A percentile compares a stretch with the other conserved stretches of the same genome.
These are phyloP conservation scores for Florisuga fusca DNA, from an alignment of 2,797 vertebrate species.

Conservation along the genomic window DNA sequence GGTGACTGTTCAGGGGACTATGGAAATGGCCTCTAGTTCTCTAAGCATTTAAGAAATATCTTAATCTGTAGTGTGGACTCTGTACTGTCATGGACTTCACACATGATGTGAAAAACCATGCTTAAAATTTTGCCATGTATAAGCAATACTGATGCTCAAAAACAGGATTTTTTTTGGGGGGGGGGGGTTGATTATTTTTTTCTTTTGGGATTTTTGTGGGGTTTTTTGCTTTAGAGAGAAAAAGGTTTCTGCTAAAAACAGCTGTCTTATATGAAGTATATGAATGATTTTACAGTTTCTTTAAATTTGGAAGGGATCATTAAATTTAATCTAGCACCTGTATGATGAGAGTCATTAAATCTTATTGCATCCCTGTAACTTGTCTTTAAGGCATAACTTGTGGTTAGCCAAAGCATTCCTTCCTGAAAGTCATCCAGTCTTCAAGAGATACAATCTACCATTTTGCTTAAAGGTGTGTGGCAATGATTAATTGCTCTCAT, in stretches of 20 bases:
- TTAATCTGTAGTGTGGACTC: neutral
- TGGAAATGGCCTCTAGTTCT: neutral
- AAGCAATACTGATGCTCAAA: neutral
- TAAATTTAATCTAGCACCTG: neutral
- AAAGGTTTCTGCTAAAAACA: neutral
- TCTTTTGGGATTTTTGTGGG: too few species aligned
- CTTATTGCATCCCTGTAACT: neutral
- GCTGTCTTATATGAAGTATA: neutral
- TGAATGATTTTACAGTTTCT: neutral
- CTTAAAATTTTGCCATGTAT: neutral
- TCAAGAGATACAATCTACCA: neutral
- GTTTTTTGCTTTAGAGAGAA: neutral
- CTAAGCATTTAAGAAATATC: neutral
- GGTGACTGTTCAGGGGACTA: neutral
- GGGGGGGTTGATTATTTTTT: too few species aligned
- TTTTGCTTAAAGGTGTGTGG: neutral
- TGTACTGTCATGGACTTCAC: neutral
- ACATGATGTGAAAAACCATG: neutral
- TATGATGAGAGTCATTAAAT: neutral
- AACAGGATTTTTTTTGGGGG: neutral
- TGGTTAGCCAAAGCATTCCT: neutral
- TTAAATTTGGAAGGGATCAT: neutral
- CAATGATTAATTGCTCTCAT: neutral
- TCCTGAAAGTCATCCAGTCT: neutral
- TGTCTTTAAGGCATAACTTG: neutral